Base-by-base conservation (phyloP, 2,797 vertebrate genomes). In the Microtus californicus region DNA sequence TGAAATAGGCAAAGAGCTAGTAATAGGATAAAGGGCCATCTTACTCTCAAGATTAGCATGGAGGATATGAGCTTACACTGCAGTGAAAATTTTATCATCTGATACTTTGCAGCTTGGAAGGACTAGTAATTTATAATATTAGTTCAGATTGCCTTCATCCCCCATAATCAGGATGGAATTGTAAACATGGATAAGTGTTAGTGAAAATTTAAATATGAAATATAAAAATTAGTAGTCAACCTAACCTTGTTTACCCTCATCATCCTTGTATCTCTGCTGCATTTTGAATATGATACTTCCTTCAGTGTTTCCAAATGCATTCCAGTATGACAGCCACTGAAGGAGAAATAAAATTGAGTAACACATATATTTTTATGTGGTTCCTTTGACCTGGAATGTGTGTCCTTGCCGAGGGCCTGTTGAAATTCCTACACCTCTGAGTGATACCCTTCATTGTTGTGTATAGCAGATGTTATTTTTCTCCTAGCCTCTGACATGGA, bases 121-220 rank as follows among this genome's bases (percentile, higher is more conserved):
- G 25, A 9, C 5, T 15, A 48, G 5, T 65, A 54, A 87, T 80
- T 63, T 43, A 67, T 88, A 74, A 27, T 78, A 34, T 80, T 65
- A 63, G 59, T 25, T 95, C 56, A 88, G 86, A 85, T 83, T 93
- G 54, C 29, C 34, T 69, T 51, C 14, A n/a, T 21, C 2, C 7
- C 67, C 34, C 45, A 93, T 87, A 45, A 54, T 48, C 1, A 87
- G 14, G 12, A 27, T 86, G n/a, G 2, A 9, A 71, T 54, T 54
- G 25, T 56, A 96, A 95, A 95, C 85, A 67, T 85, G 2, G 63
- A n/a, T 76, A 78, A 92, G 5, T 4, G 13, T 86, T 93, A 96
- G 96, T 61, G 0, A 95, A 3, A 12, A 94, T 87, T 97, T 96
- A 92, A 95, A 97, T 96, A 90, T 65, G 61, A 96, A 97, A 63